A percentile compares a stretch with the other conserved stretches of the same genome.
These are phyloP conservation scores for Ascidia mentula DNA, from an alignment of 23 tunicate genomes.

Conservation along the genomic window DNA sequence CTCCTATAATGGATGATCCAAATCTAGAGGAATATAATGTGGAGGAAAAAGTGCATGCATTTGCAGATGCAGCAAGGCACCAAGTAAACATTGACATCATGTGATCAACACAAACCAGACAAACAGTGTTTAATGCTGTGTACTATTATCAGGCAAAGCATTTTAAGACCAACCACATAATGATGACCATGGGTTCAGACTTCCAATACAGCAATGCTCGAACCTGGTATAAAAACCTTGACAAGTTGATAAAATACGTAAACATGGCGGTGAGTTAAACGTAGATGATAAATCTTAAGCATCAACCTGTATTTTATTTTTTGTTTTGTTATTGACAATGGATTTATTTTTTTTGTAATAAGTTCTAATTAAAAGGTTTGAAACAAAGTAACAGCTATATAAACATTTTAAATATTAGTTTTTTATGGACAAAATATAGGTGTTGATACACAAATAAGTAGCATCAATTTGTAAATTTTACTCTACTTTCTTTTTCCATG, in stretches of 20 bases:
- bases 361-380: too few relatives aligned
- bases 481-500: too few relatives aligned
- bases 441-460: too few relatives aligned
- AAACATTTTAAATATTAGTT: too few relatives aligned
- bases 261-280: constrained; percentile 88
- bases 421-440: too few relatives aligned
- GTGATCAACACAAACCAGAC: background rate
- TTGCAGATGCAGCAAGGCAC: constrained; percentile 67
- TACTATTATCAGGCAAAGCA: constrained; percentile 91
- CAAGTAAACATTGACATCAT: constrained; percentile 34
- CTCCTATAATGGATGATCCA: constrained; percentile 98
- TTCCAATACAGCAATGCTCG: constrained; percentile 95
- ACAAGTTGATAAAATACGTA: constrained; percentile 96
- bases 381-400: too few relatives aligned
- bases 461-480: too few relatives aligned
- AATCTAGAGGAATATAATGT: constrained; percentile 83
- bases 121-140: background rate
- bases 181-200: constrained; percentile 99
- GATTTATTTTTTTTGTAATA: too few relatives aligned
- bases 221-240: constrained; percentile 96
- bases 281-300: too few relatives aligned
- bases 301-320: too few relatives aligned
- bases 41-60: constrained; percentile 69
- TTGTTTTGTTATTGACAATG: too few relatives aligned
- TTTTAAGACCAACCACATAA: constrained; percentile 95